Base-by-base conservation (phyloP, 2,797 vertebrate species). In the Enteromius mattozi region DNA sequence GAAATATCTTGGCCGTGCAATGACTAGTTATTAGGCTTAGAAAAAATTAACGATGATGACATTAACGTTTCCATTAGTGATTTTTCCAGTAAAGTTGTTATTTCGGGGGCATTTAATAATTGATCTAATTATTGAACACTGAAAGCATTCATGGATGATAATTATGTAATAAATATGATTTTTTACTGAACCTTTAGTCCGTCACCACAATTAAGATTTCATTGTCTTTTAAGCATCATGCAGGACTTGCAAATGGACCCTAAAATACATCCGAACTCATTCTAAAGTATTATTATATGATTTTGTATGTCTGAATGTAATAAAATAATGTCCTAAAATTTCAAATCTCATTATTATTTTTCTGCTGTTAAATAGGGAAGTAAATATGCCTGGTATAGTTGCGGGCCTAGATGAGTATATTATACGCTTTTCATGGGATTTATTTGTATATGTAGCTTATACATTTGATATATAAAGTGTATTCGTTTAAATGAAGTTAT, bases 101-200 rank as follows among this genome's bases (percentile, higher is more conserved):
- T 80, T 80, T 80, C 8, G 19, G 35, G 4, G 14, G 49, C 33
- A 35, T 69, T 56, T 69, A 27, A 80, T 54, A 54, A 69, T 80
- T 19, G 6, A 54, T 1, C 13, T 54, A 54, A 70, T 66, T 56
- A 37, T 27, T 56, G n/a, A 19, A 37, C 65, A 70, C 10, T 27
- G 45, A 40, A 70, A 40, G 35, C 47, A 40, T 33, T 8, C 13
- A 54, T 70, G 17, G 40, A 21, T 3, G 1, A 65, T 65, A 47
- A 65, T 66, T 3, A 27, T 65, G 6, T 65, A 65, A 47, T 78
- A 30, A 4, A 78, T 47, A 78, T 45, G 10, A 45, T 65, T 42
- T 65, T 63, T 78, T 45, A 47, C 19, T 45, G 56, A 63, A 63
- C n/a, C 8, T 17, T 42, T 35, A 47, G 40, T 63, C 54, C 17